These are phyloP conservation scores for Chascanopsetta lugubris DNA, from an alignment of 2,113 vertebrate species.

Conservation along the genomic window DNA sequence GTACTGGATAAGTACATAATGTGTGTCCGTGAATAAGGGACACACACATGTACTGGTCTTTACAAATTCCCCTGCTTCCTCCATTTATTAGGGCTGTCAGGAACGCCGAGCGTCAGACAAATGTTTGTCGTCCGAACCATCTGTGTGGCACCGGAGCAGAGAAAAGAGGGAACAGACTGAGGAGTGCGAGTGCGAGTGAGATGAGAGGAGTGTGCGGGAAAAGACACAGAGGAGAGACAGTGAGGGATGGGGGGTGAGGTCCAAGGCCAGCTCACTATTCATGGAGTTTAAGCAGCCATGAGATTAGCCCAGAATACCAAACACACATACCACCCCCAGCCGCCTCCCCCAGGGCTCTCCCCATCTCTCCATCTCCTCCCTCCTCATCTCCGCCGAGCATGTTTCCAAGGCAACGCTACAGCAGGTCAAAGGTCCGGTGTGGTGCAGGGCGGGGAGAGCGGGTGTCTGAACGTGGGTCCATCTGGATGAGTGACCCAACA, in stretches of 20 bases:
- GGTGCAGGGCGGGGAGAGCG: conserved; percentile 79
- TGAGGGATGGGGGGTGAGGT: conserved; percentile 58
- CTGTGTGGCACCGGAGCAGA: conserved; percentile 89
- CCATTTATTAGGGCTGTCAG: conserved; percentile 80
- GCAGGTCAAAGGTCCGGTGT: conserved; percentile 95
- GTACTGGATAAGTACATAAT: conserved; percentile 23
- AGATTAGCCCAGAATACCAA: conserved; percentile 96
- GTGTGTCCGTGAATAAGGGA: no score
- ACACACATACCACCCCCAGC: conserved; percentile 85
- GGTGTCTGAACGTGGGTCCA: conserved; percentile 87
- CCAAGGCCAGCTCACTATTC: conserved; percentile 90
- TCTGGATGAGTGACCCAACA: conserved; percentile 99
- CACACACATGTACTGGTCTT: no score
- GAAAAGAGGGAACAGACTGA: conserved; percentile 13
- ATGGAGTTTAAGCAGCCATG: conserved; percentile 96
- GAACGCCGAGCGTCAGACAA: conserved; percentile 87
- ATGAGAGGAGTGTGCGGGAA: conserved; percentile 30
- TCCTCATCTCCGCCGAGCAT: conserved; percentile 77
- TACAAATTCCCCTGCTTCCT: conserved; percentile 38
- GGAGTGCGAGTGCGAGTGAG: conserved; percentile 17
- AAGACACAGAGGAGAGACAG: conserved; percentile 35
- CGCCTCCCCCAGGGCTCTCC: conserved; percentile 60
- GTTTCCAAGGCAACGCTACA: conserved; percentile 93
- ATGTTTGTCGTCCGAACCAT: conserved; percentile 93
- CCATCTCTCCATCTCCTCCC: conserved; percentile 60